phyloP scores from a whole-genome alignment of 2,113 vertebrate species.

The Labrus mixtus region DNA sequence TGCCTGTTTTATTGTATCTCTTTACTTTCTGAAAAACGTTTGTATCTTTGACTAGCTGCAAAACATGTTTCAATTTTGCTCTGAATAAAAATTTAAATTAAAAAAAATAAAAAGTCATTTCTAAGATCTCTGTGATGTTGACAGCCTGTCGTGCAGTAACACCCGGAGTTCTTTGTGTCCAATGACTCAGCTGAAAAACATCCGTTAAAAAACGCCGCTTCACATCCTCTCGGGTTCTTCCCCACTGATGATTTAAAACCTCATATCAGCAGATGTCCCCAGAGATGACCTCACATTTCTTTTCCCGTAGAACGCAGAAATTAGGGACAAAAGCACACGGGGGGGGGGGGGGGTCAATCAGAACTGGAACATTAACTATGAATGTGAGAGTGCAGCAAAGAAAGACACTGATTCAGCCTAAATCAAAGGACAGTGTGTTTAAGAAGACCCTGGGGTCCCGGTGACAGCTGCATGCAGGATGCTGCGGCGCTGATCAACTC shows the following conservation, averaged over 20 bases:
- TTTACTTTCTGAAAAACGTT: no score
- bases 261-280: not conserved
- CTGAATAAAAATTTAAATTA: no score
- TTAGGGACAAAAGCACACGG: not conserved
- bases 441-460: not conserved
- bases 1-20: no score
- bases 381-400: constrained; percentile 1
- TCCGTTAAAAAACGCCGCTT: not conserved
- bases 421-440: constrained; percentile 2
- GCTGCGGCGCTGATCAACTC: constrained; percentile 19
- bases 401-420: not conserved
- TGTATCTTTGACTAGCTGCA: no score
- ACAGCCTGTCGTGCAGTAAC: no score
- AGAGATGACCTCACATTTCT: not conserved
- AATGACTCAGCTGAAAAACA: no score
- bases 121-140: no score
- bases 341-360: not conserved
- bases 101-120: no score
- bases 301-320: not conserved
- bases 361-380: not conserved
- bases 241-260: not conserved
- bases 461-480: constrained; percentile 1
- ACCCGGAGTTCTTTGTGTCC: no score
- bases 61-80: no score
- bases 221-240: not conserved